Conservation (phyloP, 2,797 vertebrate genomes). For the Anguilla pacifica region DNA sequence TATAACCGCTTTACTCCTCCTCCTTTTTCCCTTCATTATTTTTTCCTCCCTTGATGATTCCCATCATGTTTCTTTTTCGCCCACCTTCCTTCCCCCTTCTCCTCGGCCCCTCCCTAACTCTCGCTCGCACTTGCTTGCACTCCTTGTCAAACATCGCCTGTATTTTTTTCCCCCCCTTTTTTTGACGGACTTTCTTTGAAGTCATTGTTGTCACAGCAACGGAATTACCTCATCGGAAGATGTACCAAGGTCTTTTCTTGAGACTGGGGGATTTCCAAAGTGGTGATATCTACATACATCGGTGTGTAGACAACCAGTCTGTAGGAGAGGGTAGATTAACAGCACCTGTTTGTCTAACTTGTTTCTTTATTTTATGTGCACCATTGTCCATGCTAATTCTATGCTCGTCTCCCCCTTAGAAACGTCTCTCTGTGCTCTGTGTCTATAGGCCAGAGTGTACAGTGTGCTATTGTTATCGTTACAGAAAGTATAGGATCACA, state of each 20-base stretch:
- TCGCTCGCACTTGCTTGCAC: not conserved
- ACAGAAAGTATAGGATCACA: constrained; percentile 70
- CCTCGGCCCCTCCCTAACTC: not conserved
- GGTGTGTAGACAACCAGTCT: not conserved
- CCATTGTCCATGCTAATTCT: not conserved
- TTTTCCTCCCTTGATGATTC: not conserved
- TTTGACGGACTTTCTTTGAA: constrained; percentile 12
- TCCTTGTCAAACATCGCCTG: not conserved
- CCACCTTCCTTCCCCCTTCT: not conserved
- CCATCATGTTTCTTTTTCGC: constrained; percentile 55
- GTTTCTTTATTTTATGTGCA: not conserved
- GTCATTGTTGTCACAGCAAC: constrained; percentile 9
- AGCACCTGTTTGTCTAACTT: not conserved
- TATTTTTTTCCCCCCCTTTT: not conserved
- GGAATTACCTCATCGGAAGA: not conserved
- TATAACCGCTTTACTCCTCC: not conserved
- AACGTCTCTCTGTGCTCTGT: not conserved
- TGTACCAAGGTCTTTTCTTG: not conserved
- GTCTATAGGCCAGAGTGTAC: constrained; percentile 56
- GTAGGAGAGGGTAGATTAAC: not conserved
- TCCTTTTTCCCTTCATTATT: not conserved
- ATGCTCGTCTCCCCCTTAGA: not conserved
- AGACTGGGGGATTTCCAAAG: not conserved
- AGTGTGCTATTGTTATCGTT: constrained; percentile 67
- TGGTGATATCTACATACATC: not conserved